Evolutionary conservation across 1,140 invertebrate species (phyloP).

Genomic region (Pogonognathellus flavescens): DNA sequence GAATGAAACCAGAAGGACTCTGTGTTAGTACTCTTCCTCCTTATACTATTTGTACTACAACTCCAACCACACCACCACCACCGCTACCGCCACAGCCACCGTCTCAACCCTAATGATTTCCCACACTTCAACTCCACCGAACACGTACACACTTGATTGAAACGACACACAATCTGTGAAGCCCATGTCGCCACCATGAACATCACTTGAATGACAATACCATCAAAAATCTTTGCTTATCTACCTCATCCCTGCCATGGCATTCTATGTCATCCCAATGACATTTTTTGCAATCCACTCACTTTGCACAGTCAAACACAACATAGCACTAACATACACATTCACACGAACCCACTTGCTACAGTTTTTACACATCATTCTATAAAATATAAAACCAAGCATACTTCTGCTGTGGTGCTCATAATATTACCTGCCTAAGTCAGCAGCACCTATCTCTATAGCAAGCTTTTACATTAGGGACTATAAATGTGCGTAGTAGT

Average conservation of each 20-base stretch:
- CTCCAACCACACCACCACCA: neutral
- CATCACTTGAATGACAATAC: constrained; percentile 65
- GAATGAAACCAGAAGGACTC: too few relatives aligned
- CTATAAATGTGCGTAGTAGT: too few relatives aligned
- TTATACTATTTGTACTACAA: too few relatives aligned
- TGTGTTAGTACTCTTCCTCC: too few relatives aligned
- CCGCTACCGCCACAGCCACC: neutral
- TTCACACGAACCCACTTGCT: too few relatives aligned
- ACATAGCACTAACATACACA: neutral
- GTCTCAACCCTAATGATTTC: constrained; percentile 43
- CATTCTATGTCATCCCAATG: neutral
- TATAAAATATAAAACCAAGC: too few relatives aligned
- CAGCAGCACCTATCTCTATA: too few relatives aligned
- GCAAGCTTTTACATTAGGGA: too few relatives aligned
- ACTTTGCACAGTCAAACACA: neutral
- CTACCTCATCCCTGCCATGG: constrained; percentile 20
- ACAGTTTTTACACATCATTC: too few relatives aligned
- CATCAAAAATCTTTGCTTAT: constrained; percentile 57
- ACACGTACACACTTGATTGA: constrained; percentile 66
- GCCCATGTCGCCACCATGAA: constrained; percentile 50
- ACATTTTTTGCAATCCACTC: neutral
- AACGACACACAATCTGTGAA: constrained; percentile 64
- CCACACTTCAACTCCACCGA: constrained; percentile 39
- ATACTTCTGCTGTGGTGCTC: too few relatives aligned
- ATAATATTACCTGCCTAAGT: too few relatives aligned